These are phyloP conservation scores for Lontra canadensis DNA, from an alignment of 2,113 vertebrate species.

Conservation along the genomic window DNA sequence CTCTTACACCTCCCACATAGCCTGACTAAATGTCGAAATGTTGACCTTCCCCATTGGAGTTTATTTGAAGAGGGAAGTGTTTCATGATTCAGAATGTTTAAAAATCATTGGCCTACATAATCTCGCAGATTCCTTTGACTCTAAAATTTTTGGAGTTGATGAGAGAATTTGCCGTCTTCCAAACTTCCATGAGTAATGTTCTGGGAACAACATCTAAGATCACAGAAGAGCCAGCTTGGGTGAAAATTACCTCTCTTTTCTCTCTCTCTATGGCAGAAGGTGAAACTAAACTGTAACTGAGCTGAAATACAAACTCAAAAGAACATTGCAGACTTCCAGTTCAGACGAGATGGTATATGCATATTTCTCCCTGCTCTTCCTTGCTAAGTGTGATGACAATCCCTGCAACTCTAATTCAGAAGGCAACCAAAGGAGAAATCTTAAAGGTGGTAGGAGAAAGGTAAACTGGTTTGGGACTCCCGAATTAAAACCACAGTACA, in stretches of 20 bases:
- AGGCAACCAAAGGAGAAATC: neutral
- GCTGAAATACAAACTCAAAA: neutral
- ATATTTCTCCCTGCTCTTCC: neutral
- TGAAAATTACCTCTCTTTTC: neutral
- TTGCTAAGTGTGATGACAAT: neutral
- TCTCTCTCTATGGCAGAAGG: neutral
- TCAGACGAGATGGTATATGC: neutral
- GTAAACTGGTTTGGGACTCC: neutral
- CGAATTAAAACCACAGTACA: neutral
- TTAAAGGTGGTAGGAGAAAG: slow-evolving; percentile 1
- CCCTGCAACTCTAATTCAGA: neutral
- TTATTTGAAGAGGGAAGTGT: slow-evolving; percentile 20
- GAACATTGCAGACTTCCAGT: slow-evolving; percentile 32
- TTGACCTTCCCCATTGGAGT: neutral
- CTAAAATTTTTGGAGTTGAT: neutral
- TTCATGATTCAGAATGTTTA: neutral
- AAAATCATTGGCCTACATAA: neutral
- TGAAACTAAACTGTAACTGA: slow-evolving; percentile 29
- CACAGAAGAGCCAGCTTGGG: neutral
- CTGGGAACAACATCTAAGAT: neutral
- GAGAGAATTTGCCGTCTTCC: slow-evolving; percentile 1
- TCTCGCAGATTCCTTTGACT: slow-evolving; percentile 5
- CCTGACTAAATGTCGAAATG: neutral
- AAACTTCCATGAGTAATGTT: neutral
- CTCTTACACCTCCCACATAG: neutral